phyloP scores from a whole-genome alignment of 2,113 vertebrate species.

The Heterotilapia buettikoferi region DNA sequence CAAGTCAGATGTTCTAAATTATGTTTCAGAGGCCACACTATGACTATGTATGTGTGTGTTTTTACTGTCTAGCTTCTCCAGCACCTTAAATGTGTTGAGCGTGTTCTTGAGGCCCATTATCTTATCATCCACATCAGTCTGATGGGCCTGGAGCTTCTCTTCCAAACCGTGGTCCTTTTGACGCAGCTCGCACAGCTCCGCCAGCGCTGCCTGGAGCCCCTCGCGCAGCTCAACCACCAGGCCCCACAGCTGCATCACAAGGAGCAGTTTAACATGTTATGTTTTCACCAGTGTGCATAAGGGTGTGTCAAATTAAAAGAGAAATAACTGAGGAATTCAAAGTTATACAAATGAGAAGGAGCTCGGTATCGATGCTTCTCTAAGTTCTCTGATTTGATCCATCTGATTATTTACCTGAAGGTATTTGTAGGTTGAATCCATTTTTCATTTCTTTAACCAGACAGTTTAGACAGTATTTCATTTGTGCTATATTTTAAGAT shows the following conservation, averaged over 20 bases:
- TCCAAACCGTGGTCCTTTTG: conserved; percentile 84
- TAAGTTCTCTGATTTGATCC: not conserved
- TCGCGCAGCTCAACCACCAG: conserved; percentile 88
- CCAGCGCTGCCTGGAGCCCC: conserved; percentile 83
- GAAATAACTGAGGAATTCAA: not conserved
- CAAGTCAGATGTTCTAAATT: conserved; percentile 41
- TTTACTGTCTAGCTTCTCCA: not conserved
- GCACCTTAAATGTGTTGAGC: conserved; percentile 90
- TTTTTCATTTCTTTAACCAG: not conserved
- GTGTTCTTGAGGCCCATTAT: conserved; percentile 91
- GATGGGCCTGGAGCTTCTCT: conserved; percentile 83
- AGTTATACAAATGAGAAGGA: fast-evolving
- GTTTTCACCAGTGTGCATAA: not conserved
- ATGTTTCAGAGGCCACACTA: not conserved
- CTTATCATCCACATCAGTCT: conserved; percentile 87
- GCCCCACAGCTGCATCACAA: conserved; percentile 77
- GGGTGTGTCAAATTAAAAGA: not conserved
- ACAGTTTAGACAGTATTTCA: fast-evolving
- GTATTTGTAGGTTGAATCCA: not conserved
- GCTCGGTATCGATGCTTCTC: not conserved
- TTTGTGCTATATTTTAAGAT: not conserved
- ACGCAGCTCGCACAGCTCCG: conserved; percentile 81
- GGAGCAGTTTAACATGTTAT: not conserved
- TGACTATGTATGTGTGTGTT: not conserved
- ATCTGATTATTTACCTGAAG: not conserved